phyloP scores from a whole-genome alignment of 2,888 invertebrate genomes.

The Amiota minor region DNA sequence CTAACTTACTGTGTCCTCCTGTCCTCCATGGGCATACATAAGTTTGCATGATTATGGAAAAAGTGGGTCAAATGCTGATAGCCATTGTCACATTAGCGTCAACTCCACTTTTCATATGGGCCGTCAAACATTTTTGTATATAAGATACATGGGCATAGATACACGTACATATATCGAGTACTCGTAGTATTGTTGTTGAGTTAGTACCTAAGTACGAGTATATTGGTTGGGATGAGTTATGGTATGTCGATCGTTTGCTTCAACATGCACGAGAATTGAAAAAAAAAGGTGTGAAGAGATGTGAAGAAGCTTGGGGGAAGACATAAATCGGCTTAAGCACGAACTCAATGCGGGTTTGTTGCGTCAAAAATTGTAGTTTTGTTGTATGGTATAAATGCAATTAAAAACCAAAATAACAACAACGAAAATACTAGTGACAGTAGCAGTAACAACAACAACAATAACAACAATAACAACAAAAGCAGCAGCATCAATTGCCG shows the following conservation, averaged over 20 bases:
- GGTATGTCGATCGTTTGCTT: slow-evolving; percentile 12
- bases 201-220: too few relatives aligned
- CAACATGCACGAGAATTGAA: slow-evolving; percentile 2
- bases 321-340: slow-evolving; percentile 8
- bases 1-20: too few relatives aligned
- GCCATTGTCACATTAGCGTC: slow-evolving; percentile 7
- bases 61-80: slow-evolving; percentile 24
- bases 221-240: background rate
- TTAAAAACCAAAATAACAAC: background rate
- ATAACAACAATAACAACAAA: background rate
- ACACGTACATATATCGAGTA: background rate
- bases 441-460: too few relatives aligned
- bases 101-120: slow-evolving; percentile 14
- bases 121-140: background rate
- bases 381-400: slow-evolving; percentile 6
- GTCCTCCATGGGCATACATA: too few relatives aligned
- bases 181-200: background rate
- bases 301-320: background rate
- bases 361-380: too few relatives aligned
- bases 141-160: background rate
- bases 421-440: background rate
- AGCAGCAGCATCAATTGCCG: background rate
- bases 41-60: background rate
- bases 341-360: background rate
- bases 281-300: background rate